These are phyloP conservation scores for Brachionus paranguensis DNA, from an alignment of 1,140 invertebrate genomes.

Conservation along the genomic window DNA sequence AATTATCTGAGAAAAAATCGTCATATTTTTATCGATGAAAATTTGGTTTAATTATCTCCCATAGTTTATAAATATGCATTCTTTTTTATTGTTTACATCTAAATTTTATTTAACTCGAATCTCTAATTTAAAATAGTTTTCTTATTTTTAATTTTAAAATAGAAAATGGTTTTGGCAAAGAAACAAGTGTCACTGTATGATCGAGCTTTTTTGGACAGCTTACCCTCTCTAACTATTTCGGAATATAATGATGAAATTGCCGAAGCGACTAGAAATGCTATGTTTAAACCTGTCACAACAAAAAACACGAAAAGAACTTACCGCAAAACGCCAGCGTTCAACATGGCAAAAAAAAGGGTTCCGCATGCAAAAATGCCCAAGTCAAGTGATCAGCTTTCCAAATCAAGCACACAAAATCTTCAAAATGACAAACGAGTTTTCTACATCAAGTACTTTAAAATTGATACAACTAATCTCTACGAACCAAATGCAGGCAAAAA, in stretches of 20 bases:
- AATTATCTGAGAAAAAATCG: not conserved
- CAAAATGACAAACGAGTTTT: not conserved
- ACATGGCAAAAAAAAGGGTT: not conserved
- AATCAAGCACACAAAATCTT: not conserved
- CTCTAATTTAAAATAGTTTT: not conserved
- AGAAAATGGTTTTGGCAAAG: not conserved
- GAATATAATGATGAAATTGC: slow-evolving; percentile 16
- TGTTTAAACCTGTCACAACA: not conserved
- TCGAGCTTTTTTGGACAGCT: not conserved
- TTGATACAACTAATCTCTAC: not conserved
- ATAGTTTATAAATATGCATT: not conserved
- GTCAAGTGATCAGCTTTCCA: not conserved
- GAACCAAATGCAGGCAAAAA: not conserved
- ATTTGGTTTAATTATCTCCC: not conserved
- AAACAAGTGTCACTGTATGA: not conserved
- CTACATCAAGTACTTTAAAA: not conserved
- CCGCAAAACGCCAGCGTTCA: not conserved
- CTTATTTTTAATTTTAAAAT: not conserved
- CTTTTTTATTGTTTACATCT: not conserved
- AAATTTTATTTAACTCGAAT: not conserved
- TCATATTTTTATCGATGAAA: not conserved
- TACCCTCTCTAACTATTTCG: not conserved
- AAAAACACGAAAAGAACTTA: not conserved
- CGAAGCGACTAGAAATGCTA: not conserved
- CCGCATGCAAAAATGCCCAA: not conserved